Percentiles rank a stretch among this genome's conserved stretches.
Evolutionary conservation across 2,113 vertebrate species (phyloP).

Genomic region (Romanogobio albipinnatus): DNA sequence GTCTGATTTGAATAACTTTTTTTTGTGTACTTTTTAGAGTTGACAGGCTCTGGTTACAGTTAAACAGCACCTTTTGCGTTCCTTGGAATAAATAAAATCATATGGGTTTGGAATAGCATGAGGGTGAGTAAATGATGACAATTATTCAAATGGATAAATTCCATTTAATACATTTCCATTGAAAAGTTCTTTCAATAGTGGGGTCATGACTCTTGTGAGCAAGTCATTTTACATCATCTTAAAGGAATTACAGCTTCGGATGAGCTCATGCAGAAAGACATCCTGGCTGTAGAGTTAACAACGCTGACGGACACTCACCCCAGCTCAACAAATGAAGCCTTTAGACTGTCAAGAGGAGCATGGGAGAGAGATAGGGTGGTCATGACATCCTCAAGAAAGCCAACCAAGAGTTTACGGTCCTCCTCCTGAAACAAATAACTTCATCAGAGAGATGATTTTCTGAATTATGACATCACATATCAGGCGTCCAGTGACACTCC

Average conservation of each 20-base stretch:
- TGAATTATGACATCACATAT: neutral
- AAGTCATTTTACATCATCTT: neutral
- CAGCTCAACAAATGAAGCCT: conserved; percentile 98
- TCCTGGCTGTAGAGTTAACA: conserved; percentile 18
- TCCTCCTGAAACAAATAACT: conserved; percentile 83
- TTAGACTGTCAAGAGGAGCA: conserved; percentile 94
- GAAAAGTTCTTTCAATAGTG: neutral
- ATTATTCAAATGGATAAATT: neutral
- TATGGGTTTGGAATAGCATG: neutral
- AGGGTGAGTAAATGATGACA: neutral
- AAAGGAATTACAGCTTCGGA: neutral
- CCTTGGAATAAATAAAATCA: neutral
- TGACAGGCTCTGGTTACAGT: neutral
- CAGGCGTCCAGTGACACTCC: neutral
- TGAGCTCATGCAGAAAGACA: conserved; percentile 11
- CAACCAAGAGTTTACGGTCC: conserved; percentile 94
- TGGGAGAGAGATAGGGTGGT: conserved; percentile 94
- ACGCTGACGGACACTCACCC: conserved; percentile 77
- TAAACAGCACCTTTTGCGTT: neutral
- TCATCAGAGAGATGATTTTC: conserved; percentile 20
- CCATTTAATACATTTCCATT: too few species aligned
- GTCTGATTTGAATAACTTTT: neutral
- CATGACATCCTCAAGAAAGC: conserved; percentile 98
- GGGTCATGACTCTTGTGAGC: neutral
- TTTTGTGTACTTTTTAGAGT: neutral